A percentile compares a stretch with the other conserved stretches of the same genome.
Evolutionary conservation across 2,113 vertebrate species (phyloP).

Genomic region (Pomatorhinus ruficollis): DNA sequence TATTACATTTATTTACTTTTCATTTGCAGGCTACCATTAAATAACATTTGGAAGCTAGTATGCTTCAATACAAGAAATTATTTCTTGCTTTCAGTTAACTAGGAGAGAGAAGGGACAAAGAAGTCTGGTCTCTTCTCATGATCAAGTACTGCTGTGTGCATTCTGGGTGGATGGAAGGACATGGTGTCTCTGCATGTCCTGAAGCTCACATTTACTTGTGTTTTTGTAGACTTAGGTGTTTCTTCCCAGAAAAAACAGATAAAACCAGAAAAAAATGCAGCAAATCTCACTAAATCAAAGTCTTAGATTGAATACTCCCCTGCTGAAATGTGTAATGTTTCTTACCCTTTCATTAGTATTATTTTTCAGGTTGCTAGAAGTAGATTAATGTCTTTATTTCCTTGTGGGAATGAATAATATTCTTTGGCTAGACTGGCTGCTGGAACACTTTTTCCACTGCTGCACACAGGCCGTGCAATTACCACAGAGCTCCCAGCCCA

Average conservation of each 20-base stretch:
- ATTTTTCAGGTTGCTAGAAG: conserved; percentile 34
- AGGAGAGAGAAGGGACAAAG: neutral
- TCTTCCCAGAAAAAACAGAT: neutral
- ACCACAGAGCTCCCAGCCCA: neutral
- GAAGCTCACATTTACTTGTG: neutral
- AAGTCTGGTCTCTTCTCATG: neutral
- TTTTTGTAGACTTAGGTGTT: neutral
- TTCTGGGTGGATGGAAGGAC: neutral
- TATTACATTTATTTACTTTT: neutral
- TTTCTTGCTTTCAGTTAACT: neutral
- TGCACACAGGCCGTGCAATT: neutral
- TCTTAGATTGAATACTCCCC: neutral
- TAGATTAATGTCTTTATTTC: conserved; percentile 10
- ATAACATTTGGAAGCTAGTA: neutral
- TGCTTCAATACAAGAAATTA: neutral
- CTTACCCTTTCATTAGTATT: neutral
- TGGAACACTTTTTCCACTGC: neutral
- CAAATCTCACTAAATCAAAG: neutral
- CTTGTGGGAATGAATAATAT: neutral
- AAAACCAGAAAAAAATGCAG: neutral
- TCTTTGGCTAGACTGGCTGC: conserved; percentile 6
- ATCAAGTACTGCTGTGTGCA: neutral
- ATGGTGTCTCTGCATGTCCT: neutral
- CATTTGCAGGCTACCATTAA: neutral
- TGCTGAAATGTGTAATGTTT: neutral